Percentiles rank a stretch among this genome's conserved stretches.
Conservation (phyloP, 2,113 vertebrate genomes). For the Dasyornis broadbenti region DNA sequence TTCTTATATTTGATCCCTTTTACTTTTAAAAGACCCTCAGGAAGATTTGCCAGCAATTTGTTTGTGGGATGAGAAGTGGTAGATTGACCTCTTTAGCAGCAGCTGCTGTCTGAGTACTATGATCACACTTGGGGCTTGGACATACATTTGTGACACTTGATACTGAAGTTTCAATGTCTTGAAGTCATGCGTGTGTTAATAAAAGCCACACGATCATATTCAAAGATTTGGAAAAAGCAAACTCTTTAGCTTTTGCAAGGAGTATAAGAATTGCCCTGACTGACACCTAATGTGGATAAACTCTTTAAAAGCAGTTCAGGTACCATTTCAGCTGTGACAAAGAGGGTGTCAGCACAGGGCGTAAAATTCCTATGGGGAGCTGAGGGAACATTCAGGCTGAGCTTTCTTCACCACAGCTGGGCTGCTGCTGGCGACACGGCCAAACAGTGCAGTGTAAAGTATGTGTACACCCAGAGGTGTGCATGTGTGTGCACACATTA, state of each 20-base stretch:
- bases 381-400: background rate
- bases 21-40: background rate
- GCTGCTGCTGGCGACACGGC: background rate
- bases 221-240: background rate
- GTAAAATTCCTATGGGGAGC: background rate
- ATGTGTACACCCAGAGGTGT: rapidly evolving
- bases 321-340: background rate
- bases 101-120: background rate
- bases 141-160: background rate
- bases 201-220: background rate
- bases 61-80: background rate
- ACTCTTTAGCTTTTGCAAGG: background rate
- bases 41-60: background rate
- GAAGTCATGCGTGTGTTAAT: background rate
- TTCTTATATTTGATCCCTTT: background rate
- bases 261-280: background rate
- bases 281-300: background rate
- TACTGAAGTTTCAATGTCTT: background rate
- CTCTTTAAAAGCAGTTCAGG: background rate
- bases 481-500: background rate
- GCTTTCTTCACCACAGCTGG: background rate
- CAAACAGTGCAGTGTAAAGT: background rate
- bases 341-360: rapidly evolving
- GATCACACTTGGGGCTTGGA: background rate
- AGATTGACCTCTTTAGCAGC: background rate